These are phyloP conservation scores for Serilophus lunatus DNA, from an alignment of 2,113 vertebrate species.

Conservation along the genomic window DNA sequence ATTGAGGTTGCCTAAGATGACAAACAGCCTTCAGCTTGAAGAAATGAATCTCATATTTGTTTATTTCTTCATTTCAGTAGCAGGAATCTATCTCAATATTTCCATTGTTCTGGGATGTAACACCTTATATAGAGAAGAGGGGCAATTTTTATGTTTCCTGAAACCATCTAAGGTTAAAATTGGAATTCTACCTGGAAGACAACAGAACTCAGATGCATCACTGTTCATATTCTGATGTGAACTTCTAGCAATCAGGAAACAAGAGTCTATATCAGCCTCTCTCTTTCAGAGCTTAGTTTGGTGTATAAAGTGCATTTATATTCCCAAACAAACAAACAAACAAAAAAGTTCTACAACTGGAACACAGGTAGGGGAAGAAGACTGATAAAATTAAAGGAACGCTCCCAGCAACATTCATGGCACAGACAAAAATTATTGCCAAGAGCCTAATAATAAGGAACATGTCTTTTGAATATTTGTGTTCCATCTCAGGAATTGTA, in stretches of 20 bases:
- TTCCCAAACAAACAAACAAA: background rate
- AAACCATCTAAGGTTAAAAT: background rate
- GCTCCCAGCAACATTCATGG: background rate
- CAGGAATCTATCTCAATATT: background rate
- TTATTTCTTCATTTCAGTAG: background rate
- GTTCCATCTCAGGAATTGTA: background rate
- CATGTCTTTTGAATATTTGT: background rate
- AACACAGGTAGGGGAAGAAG: background rate
- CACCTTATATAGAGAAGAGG: background rate
- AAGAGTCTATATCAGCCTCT: background rate
- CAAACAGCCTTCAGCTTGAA: background rate
- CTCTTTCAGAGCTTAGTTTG: background rate
- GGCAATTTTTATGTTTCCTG: background rate
- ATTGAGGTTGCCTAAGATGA: background rate
- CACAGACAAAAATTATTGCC: background rate
- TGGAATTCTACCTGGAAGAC: background rate
- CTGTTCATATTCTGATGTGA: background rate
- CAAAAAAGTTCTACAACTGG: too few species aligned
- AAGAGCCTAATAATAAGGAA: background rate
- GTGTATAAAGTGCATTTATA: background rate
- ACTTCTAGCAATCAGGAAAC: background rate
- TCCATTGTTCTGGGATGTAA: background rate
- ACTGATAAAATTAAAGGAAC: background rate
- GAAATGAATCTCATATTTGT: background rate
- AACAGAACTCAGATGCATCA: background rate